phyloP scores from a whole-genome alignment of 2,888 invertebrate species.

The Eucera pruinosa region DNA sequence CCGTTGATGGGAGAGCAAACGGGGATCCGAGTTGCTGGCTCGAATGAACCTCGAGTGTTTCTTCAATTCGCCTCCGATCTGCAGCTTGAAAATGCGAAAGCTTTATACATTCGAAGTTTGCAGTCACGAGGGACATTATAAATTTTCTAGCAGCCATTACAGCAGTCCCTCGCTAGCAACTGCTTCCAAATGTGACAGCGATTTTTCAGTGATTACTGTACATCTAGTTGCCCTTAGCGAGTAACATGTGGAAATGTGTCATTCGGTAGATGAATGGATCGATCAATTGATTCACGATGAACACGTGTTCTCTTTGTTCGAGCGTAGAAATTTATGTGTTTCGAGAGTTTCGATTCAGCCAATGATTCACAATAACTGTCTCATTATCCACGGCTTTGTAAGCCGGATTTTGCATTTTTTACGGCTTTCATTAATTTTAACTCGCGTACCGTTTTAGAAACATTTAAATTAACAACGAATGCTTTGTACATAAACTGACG shows the following conservation, averaged over 20 bases:
- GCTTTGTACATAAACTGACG: slow-evolving; percentile 7
- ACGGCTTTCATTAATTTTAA: background rate
- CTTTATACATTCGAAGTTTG: slow-evolving; percentile 12
- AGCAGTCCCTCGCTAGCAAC: background rate
- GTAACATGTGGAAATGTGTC: background rate
- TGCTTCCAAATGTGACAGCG: background rate
- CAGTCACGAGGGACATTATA: slow-evolving; percentile 3
- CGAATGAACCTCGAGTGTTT: slow-evolving; percentile 18
- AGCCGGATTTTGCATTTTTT: background rate
- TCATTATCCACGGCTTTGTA: slow-evolving; percentile 18
- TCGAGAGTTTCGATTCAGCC: background rate
- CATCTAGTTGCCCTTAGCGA: background rate
- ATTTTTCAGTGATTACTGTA: background rate
- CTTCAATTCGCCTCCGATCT: slow-evolving; percentile 26
- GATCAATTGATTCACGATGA: background rate
- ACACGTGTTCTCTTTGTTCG: slow-evolving; percentile 6
- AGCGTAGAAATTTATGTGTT: slow-evolving; percentile 6
- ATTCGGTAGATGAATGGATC: background rate
- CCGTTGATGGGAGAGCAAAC: slow-evolving; percentile 25
- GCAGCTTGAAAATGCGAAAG: background rate
- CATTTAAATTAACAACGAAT: background rate
- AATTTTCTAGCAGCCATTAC: slow-evolving; percentile 22
- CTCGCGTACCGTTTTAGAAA: background rate
- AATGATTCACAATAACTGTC: slow-evolving; percentile 8
- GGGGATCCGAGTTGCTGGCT: background rate